Base-by-base conservation (phyloP, 2,113 vertebrate genomes). In the Paramisgurnus dabryanus region DNA sequence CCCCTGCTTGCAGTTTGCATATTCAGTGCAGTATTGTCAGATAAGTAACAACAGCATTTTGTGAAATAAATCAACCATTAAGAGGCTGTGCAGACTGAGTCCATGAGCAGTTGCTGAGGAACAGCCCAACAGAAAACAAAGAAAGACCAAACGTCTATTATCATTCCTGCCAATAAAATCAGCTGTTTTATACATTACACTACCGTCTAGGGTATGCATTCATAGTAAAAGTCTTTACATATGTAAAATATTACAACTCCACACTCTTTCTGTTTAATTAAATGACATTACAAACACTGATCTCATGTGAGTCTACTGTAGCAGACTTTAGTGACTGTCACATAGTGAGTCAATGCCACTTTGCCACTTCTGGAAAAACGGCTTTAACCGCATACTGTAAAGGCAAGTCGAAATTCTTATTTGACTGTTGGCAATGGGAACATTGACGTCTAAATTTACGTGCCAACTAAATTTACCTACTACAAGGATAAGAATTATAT, bases 1-100 rank as follows among this genome's bases (percentile, higher is more conserved):
- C 86, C 64, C 86, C 72, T 86, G 80, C 84, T 82, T 84, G 79
- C 79, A 85, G 17, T 81, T 87, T 91, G 55, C 71, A 73, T 73
- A 60, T 73, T 92, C 91, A 91, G 90, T 92, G 91, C 88, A 92
- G 90, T 88, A 90, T 72, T 82, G 79, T 84, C 66, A 17, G 79
- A 76, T 17, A 83, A 85, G 34, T 67, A 67, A 60, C 69, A 78
- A 65, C 68, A 82, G 50, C 76, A 82, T 65, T 68, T 45, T 17
- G 66, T 22, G 22, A 17, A 47, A 78, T 67, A 67, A 34, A 67
- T 61, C 22, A 65, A 49, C 57, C 50, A 18, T 67, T 22, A 17
- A 55, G 4, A 81, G 17, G 27, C 41, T 65, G 58, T 66, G 12
- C 43, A 22, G 41, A n/a, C 43, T 67, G 43, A 49, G 43, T 61